Evolutionary conservation across 2,888 invertebrate genomes (phyloP).

Genomic region (Drosophila neotestacea): DNA sequence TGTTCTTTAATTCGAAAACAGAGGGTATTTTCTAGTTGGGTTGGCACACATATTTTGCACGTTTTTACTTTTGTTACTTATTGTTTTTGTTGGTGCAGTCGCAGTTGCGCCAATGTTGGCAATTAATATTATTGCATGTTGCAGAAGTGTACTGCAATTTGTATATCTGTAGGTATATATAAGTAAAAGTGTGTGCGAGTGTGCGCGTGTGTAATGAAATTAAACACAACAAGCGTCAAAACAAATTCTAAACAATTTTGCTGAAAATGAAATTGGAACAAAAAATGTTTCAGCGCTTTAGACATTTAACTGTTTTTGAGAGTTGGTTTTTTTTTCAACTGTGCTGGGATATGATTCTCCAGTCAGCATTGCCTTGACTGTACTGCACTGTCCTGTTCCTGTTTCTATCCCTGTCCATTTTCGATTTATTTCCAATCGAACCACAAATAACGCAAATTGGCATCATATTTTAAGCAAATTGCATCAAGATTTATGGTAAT

Average conservation of each 20-base stretch:
- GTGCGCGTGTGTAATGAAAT: constrained; percentile 66
- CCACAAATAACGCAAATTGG: constrained; percentile 82
- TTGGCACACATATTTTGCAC: neutral
- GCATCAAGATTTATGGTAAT: constrained; percentile 82
- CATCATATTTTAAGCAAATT: constrained; percentile 82
- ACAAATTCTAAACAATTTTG: constrained; percentile 72
- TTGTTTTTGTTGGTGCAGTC: constrained; percentile 42
- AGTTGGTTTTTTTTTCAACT: neutral
- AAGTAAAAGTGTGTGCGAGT: constrained; percentile 15
- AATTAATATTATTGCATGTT: constrained; percentile 79
- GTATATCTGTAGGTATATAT: constrained; percentile 20
- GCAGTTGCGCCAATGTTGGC: constrained; percentile 76
- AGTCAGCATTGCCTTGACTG: neutral
- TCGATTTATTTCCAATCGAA: constrained; percentile 80
- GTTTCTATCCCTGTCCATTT: constrained; percentile 56
- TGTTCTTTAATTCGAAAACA: too few relatives aligned
- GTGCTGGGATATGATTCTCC: neutral
- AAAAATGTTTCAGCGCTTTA: constrained; percentile 19
- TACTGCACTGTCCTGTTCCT: neutral
- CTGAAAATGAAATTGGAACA: constrained; percentile 31
- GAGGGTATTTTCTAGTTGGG: constrained; percentile 29
- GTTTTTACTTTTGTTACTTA: constrained; percentile 33
- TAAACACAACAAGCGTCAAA: constrained; percentile 76
- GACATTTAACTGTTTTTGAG: constrained; percentile 5
- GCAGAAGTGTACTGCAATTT: constrained; percentile 40